These are phyloP conservation scores for Pseudorasbora parva DNA, from an alignment of 2,113 vertebrate species.

Conservation along the genomic window DNA sequence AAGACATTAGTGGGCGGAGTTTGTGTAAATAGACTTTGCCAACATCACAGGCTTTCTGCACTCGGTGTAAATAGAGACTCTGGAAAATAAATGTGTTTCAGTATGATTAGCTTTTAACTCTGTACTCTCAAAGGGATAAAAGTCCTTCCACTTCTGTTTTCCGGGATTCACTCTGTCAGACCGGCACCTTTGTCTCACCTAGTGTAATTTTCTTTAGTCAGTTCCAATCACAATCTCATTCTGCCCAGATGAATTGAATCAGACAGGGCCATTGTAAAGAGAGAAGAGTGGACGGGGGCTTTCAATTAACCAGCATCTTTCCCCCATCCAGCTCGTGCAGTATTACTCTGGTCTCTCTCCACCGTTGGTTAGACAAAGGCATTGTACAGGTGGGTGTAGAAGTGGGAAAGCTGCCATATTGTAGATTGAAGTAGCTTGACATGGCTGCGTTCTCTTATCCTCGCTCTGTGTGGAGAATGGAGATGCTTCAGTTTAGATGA, in stretches of 20 bases:
- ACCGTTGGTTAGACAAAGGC: neutral
- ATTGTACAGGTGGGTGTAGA: constrained; percentile 2
- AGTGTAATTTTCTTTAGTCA: constrained; percentile 25
- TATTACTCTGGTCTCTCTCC: neutral
- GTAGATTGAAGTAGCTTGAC: constrained; percentile 54
- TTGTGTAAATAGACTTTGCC: too few relatives aligned
- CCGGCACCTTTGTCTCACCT: constrained; percentile 17
- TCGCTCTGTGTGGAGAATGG: constrained; percentile 37
- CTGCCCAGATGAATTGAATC: constrained; percentile 8
- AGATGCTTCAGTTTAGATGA: constrained; percentile 57
- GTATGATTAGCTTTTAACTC: neutral
- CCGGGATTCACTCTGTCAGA: neutral
- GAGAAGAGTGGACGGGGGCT: constrained; percentile 1
- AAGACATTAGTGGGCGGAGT: too few relatives aligned
- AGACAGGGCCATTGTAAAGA: constrained; percentile 8
- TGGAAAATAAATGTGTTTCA: neutral
- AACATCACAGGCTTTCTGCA: too few relatives aligned
- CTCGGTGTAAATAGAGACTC: too few relatives aligned
- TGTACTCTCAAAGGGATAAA: neutral
- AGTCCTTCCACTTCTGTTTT: neutral
- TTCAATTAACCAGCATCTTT: constrained; percentile 27
- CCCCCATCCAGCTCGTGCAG: neutral
- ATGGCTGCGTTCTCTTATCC: constrained; percentile 60
- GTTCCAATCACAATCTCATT: constrained; percentile 35
- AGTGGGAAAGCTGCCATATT: constrained; percentile 30